These are phyloP conservation scores for Serilophus lunatus DNA, from an alignment of 2,113 vertebrate species.

Conservation along the genomic window DNA sequence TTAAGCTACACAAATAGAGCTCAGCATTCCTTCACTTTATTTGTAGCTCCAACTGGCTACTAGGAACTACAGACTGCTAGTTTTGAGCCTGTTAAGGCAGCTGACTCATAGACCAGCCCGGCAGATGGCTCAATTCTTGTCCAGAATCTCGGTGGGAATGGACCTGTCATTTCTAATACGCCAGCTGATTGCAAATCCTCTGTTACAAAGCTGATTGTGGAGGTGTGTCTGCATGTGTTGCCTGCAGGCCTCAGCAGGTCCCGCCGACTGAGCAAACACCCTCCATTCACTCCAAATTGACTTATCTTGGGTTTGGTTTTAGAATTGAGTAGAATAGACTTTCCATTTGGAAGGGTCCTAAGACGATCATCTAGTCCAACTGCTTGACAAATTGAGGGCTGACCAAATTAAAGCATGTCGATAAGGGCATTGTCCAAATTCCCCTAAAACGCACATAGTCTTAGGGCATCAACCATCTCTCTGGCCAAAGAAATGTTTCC, in stretches of 20 bases:
- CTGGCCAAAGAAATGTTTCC: background rate
- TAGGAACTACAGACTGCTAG: background rate
- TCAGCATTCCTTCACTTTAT: background rate
- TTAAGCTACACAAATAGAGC: background rate
- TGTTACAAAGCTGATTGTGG: background rate
- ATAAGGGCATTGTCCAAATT: background rate
- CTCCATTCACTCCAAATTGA: background rate
- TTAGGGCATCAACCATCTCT: background rate
- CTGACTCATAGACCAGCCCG: background rate
- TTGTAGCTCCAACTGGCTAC: background rate
- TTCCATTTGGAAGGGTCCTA: background rate
- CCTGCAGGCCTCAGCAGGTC: background rate
- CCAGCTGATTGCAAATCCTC: background rate
- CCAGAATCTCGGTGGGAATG: background rate
- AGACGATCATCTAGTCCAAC: accelerated
- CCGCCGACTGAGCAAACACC: background rate
- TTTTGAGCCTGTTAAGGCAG: background rate
- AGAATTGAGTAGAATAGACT: background rate
- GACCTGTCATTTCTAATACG: background rate
- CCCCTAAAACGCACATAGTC: background rate
- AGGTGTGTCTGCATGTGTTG: accelerated
- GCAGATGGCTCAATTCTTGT: background rate
- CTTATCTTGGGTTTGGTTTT: background rate
- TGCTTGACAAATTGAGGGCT: too few species aligned
- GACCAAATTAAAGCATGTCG: background rate